Conservation (phyloP, 2,888 invertebrate species). For the Mythimna albipuncta region DNA sequence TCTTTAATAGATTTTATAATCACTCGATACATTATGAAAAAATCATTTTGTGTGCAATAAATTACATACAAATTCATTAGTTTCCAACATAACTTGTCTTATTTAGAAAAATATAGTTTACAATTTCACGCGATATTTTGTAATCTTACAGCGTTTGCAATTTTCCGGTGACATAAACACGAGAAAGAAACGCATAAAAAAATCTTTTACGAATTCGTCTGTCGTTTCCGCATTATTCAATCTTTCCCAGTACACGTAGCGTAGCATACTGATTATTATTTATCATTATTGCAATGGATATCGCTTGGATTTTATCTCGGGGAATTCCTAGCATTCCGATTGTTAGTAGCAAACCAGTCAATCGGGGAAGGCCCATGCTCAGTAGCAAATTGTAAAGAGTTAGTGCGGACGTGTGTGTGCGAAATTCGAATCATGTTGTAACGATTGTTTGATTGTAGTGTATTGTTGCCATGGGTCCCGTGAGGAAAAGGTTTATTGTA, state of each 20-base stretch:
- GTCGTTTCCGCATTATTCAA: neutral
- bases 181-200: neutral
- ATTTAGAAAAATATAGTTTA: too few relatives aligned
- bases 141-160: too few relatives aligned
- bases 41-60: too few relatives aligned
- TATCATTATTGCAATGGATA: neutral
- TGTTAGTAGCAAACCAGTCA: neutral
- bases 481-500: constrained; percentile 12
- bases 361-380: constrained; percentile 17
- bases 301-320: constrained; percentile 11
- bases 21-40: too few relatives aligned
- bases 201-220: neutral
- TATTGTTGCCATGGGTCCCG: neutral
- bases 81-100: too few relatives aligned
- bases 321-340: constrained; percentile 23
- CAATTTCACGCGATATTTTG: too few relatives aligned
- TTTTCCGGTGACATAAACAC: too few relatives aligned
- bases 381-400: constrained; percentile 1
- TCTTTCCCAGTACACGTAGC: neutral
- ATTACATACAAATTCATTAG: too few relatives aligned
- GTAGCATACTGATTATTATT: constrained; percentile 6
- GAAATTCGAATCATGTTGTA: neutral
- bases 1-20: too few relatives aligned
- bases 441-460: neutral
- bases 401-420: constrained; percentile 8